These are phyloP conservation scores for Pseudopodoces humilis DNA, from an alignment of 2,113 vertebrate genomes.

Conservation along the genomic window DNA sequence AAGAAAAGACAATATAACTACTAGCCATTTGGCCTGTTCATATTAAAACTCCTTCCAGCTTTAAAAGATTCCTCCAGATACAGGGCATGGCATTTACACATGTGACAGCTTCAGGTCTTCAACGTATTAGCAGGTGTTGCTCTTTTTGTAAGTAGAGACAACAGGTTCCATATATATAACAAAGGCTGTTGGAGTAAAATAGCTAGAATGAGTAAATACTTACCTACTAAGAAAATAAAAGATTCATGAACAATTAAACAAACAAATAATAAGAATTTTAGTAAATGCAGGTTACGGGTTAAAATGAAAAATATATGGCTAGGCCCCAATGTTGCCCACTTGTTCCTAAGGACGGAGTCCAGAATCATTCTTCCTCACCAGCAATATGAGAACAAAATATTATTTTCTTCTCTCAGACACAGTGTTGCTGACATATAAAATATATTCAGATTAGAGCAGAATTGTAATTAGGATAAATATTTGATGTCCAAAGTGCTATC, in stretches of 20 bases:
- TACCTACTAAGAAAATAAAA: not conserved
- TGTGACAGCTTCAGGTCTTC: not conserved
- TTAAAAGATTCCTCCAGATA: not conserved
- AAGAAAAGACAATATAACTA: not conserved
- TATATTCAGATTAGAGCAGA: constrained; percentile 38
- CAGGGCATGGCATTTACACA: not conserved
- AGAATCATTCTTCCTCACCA: not conserved
- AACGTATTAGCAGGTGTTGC: not conserved
- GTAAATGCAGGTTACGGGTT: not conserved
- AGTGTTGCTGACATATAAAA: constrained; percentile 22
- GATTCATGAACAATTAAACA: not conserved
- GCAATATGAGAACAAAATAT: not conserved
- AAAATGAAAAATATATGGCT: not conserved
- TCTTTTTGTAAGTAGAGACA: not conserved
- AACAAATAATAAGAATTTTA: not conserved
- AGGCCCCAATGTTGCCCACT: not conserved
- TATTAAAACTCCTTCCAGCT: not conserved
- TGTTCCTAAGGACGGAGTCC: not conserved
- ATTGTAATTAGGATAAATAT: constrained; percentile 68
- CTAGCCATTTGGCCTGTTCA: not conserved
- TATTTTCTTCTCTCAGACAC: not conserved
- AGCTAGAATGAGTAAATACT: not conserved
- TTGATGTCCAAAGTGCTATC: constrained; percentile 50
- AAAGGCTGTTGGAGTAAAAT: not conserved
- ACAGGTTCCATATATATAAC: not conserved